Evolutionary conservation across 2,888 invertebrate genomes (phyloP).

Genomic region (Dyspetes luteomarginatus): DNA sequence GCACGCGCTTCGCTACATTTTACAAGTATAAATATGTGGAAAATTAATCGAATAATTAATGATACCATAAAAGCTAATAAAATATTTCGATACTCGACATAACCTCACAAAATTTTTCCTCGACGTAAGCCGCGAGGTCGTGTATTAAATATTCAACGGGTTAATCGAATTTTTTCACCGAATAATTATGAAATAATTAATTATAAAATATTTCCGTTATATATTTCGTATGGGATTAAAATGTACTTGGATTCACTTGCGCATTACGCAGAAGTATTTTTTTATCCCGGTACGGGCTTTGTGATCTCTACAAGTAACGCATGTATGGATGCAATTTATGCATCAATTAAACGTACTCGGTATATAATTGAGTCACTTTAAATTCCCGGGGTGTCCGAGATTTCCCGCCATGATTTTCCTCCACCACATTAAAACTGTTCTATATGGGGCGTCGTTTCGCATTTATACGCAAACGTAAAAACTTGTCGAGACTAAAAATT

Average conservation of each 20-base stretch:
- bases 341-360: conserved; percentile 36
- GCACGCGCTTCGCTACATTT: not conserved
- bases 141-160: not conserved
- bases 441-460: not conserved
- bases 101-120: not conserved
- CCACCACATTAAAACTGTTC: not conserved
- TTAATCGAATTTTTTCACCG: not conserved
- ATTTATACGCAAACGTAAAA: not conserved
- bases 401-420: conserved; percentile 56
- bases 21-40: not conserved
- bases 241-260: conserved; percentile 21
- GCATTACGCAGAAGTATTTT: conserved; percentile 38
- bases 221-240: not conserved
- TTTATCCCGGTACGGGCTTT: not conserved
- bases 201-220: conserved; percentile 34
- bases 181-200: conserved; percentile 16
- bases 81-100: not conserved
- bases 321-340: conserved; percentile 28
- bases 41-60: not conserved
- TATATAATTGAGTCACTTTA: conserved; percentile 47
- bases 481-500: not conserved
- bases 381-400: conserved; percentile 45
- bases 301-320: not conserved
- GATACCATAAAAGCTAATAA: not conserved
- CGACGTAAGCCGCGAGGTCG: not conserved